Base-by-base conservation (phyloP, 2,888 invertebrate species). In the Gari tellinella region DNA sequence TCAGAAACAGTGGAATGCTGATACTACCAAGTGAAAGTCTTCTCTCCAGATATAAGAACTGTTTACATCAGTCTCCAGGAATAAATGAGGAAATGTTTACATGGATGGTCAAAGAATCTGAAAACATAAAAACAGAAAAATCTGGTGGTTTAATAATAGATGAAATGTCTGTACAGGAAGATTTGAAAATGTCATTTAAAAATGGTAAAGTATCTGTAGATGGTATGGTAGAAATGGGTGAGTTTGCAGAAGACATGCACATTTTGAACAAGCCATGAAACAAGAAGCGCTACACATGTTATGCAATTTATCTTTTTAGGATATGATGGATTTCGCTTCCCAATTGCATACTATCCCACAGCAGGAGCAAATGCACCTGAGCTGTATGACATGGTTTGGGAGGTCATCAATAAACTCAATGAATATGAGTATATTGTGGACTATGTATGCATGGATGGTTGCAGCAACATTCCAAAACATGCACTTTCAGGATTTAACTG, bases 151-250 rank as follows among this genome's bases (percentile, higher is more conserved):
- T 70, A 8, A 56, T 70, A 12, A 23, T 70, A 15, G 70, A 70
- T 46, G 70, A 70, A 60, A 70, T 70, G 70, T 31, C 60, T 19
- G 23, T 70, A 23, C 64, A 70, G 49, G 64, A 64, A 43, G 70
- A 70, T 43, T 25, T 70, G 25, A 64, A 65, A 40, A 60, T 66
- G 41, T 57, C 31, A 17, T 66, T 66, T 40, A 10, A 21, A 26
- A 19, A 53, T 46, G 57, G 57, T n/a, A 31, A n/a, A 31, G 40
- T 49, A 5, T 51, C 51, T 25, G 41, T 66, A 31, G 66, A 66
- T 40, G 66, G 66, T 17, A n/a, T 66, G 8, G 51, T 57, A 21
- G 53, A 66, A 37, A 46, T 66, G 43, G 66, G 66, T 3, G 31
- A 37, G 12, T 57, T 52, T 25, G 52, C 25, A 14, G 58, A 66